Evolutionary conservation across 2,797 vertebrate species (phyloP).

Genomic region (Myotis daubentonii): DNA sequence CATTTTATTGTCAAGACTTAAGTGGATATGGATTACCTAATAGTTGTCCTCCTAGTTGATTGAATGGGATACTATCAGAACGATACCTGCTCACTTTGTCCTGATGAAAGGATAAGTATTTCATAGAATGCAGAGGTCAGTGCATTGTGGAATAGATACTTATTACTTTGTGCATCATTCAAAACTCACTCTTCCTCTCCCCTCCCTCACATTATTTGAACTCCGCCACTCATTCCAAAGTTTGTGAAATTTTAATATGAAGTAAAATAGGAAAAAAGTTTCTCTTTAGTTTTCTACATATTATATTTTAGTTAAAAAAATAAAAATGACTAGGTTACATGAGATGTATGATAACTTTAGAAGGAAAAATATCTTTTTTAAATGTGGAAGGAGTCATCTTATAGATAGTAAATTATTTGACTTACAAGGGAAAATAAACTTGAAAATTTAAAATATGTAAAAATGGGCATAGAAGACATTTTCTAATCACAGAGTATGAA

Average conservation of each 20-base stretch:
- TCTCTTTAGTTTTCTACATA: neutral
- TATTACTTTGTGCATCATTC: neutral
- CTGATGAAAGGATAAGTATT: neutral
- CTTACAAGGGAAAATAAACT: slow-evolving; percentile 10
- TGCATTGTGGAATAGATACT: neutral
- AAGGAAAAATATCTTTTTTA: neutral
- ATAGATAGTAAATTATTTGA: neutral
- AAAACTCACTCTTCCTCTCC: neutral
- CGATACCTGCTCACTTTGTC: neutral
- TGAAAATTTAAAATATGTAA: neutral
- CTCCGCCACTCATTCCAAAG: neutral
- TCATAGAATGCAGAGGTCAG: neutral
- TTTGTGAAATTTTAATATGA: neutral
- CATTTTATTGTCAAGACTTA: neutral
- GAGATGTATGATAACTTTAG: neutral
- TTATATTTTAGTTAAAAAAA: neutral
- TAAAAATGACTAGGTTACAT: neutral
- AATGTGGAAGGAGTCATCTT: neutral
- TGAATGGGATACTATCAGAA: neutral
- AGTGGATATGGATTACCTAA: neutral
- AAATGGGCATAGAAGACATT: neutral
- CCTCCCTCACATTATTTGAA: neutral
- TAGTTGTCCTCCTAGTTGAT: neutral
- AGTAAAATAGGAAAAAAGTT: neutral
- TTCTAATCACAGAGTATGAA: neutral